Percentiles rank a stretch among this genome's conserved stretches.
These are phyloP conservation scores for Bembecia ichneumoniformis DNA, from an alignment of 2,888 invertebrate genomes.

Conservation along the genomic window DNA sequence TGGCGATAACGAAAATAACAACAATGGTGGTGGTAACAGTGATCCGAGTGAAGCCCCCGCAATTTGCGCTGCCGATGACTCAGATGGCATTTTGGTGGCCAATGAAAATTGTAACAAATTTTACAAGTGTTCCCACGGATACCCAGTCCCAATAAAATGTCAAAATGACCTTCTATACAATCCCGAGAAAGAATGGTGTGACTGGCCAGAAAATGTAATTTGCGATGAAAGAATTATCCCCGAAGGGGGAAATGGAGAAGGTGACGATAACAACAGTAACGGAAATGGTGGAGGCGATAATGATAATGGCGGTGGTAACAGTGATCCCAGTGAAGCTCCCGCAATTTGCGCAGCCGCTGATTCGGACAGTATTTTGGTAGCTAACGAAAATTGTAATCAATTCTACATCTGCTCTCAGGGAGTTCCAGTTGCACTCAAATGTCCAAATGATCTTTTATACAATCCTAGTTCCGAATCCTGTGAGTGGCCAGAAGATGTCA, in stretches of 20 bases:
- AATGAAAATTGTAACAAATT: conserved; percentile 32
- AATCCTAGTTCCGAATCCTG: conserved; percentile 21
- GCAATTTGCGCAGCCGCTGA: conserved; percentile 20
- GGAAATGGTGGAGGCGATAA: conserved; percentile 3
- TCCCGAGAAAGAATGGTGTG: conserved; percentile 22
- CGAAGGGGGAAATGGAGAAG: conserved; percentile 3
- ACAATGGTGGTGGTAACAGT: conserved; percentile 10
- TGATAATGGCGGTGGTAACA: conserved; percentile 11
- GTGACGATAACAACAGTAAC: conserved; percentile 2
- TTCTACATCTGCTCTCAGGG: conserved; percentile 26
- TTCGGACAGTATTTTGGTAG: conserved; percentile 20
- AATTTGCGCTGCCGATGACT: conserved; percentile 21
- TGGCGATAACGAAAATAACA: conserved; percentile 1
- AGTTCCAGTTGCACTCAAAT: conserved; percentile 14
- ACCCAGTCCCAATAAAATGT: conserved; percentile 21
- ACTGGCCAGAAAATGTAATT: conserved; percentile 28
- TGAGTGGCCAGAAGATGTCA: conserved; percentile 24
- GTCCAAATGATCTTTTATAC: conserved; percentile 19
- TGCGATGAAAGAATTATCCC: conserved; percentile 26
- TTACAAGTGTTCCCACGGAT: conserved; percentile 25
- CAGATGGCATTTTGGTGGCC: conserved; percentile 20
- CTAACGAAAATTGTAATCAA: conserved; percentile 30
- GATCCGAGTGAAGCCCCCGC: conserved; percentile 22
- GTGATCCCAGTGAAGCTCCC: conserved; percentile 22
- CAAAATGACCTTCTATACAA: conserved; percentile 23